A percentile compares a stretch with the other conserved stretches of the same genome.
phyloP scores from a whole-genome alignment of 1,140 invertebrate species.

The Hirudo medicinalis region DNA sequence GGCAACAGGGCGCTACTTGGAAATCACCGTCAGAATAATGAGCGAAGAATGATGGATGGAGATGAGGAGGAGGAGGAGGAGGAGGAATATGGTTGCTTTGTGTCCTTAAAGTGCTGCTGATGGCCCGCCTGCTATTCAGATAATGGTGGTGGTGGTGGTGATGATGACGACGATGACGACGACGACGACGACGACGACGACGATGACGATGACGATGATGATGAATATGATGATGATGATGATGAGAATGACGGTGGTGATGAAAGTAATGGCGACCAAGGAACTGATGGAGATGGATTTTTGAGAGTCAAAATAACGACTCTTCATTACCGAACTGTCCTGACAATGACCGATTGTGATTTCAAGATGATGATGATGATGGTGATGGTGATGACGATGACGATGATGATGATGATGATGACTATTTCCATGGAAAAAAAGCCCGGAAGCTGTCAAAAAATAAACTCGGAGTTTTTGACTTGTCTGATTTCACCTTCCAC shows the following conservation, averaged over 20 bases:
- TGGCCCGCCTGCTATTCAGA: background rate
- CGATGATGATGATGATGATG: background rate
- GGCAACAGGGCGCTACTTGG: no score
- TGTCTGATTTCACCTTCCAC: no score
- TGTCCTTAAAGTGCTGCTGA: background rate
- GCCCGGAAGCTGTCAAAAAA: no score
- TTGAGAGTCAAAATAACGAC: no score
- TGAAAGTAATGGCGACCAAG: no score
- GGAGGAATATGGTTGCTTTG: background rate
- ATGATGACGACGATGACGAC: slow-evolving; percentile 1
- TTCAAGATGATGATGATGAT: background rate
- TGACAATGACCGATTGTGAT: no score
- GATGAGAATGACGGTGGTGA: background rate
- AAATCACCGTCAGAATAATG: no score
- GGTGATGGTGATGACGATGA: background rate
- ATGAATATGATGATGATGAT: background rate
- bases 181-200: background rate
- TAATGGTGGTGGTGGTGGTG: background rate
- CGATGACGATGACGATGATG: slow-evolving; percentile 2
- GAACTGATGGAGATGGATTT: no score
- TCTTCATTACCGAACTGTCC: no score
- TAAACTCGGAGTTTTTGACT: no score
- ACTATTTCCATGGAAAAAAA: background rate
- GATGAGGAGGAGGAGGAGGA: no score
- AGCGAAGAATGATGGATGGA: no score